Evolutionary conservation across 2,888 invertebrate genomes (phyloP).

Genomic region (Orthonevra nobilis): DNA sequence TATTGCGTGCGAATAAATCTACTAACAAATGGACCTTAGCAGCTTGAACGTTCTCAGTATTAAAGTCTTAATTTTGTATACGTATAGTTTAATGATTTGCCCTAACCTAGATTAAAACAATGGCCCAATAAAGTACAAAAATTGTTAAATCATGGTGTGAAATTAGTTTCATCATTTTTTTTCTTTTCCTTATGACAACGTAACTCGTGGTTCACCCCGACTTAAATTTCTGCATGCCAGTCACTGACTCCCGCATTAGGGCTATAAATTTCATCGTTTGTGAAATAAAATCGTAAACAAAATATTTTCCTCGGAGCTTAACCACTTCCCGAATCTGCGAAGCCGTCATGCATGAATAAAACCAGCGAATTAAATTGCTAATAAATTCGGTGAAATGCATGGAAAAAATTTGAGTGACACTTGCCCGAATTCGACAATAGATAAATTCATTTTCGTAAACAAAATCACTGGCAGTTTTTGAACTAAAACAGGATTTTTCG

Average conservation of each 20-base stretch:
- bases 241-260: constrained; percentile 17
- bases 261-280: constrained; percentile 41
- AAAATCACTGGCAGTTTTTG: constrained; percentile 1
- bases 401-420: constrained; percentile 11
- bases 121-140: no score
- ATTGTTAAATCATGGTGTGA: no score
- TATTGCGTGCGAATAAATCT: no score
- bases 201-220: background rate
- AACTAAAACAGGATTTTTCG: background rate
- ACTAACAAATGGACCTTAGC: no score
- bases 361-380: constrained; percentile 41
- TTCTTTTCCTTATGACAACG: background rate
- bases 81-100: no score
- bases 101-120: no score
- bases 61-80: no score
- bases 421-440: background rate
- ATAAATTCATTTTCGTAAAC: constrained; percentile 11
- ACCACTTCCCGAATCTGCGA: constrained; percentile 16
- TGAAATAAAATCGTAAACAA: background rate
- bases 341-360: constrained; percentile 51
- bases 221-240: constrained; percentile 46
- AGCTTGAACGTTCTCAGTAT: no score
- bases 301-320: no score
- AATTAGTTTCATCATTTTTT: no score
- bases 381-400: constrained; percentile 40